Conservation (phyloP, 2,888 invertebrate species). For the Tromatobia lineatoria region DNA sequence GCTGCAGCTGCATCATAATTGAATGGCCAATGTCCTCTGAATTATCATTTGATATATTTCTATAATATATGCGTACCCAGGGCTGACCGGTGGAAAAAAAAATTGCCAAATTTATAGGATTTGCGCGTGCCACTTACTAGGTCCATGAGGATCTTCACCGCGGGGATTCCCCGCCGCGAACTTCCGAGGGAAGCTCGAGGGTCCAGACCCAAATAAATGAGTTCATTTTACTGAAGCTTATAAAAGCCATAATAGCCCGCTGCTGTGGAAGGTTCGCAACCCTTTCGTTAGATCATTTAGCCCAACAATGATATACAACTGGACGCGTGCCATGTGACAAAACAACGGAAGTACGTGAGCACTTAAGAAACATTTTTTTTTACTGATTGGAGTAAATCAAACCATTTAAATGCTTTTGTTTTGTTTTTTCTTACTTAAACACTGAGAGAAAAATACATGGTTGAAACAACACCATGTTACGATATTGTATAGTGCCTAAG, state of each 20-base stretch:
- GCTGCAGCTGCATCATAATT: slow-evolving; percentile 22
- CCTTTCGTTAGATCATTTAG: slow-evolving; percentile 49
- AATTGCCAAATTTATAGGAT: slow-evolving; percentile 79
- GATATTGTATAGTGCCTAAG: too few species aligned
- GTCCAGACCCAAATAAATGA: slow-evolving; percentile 40
- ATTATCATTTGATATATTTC: slow-evolving; percentile 2
- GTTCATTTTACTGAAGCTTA: slow-evolving; percentile 58
- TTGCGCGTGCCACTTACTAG: slow-evolving; percentile 77
- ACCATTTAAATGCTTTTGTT: neutral
- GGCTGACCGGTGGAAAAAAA: slow-evolving; percentile 67
- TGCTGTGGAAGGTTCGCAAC: slow-evolving; percentile 37
- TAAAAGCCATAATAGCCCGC: slow-evolving; percentile 45
- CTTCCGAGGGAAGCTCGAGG: slow-evolving; percentile 44
- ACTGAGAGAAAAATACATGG: too few species aligned
- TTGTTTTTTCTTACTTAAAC: neutral
- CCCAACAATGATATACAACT: slow-evolving; percentile 23
- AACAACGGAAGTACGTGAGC: slow-evolving; percentile 25
- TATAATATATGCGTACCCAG: slow-evolving; percentile 2
- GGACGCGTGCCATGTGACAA: slow-evolving; percentile 34
- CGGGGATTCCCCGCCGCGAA: slow-evolving; percentile 73
- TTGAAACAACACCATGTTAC: too few species aligned
- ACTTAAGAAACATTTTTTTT: slow-evolving; percentile 2
- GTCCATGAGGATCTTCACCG: slow-evolving; percentile 78
- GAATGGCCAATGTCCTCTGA: neutral
- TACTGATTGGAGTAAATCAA: neutral